Base-by-base conservation (phyloP, 2,113 vertebrate genomes). In the Leptobrachium ailaonicum region DNA sequence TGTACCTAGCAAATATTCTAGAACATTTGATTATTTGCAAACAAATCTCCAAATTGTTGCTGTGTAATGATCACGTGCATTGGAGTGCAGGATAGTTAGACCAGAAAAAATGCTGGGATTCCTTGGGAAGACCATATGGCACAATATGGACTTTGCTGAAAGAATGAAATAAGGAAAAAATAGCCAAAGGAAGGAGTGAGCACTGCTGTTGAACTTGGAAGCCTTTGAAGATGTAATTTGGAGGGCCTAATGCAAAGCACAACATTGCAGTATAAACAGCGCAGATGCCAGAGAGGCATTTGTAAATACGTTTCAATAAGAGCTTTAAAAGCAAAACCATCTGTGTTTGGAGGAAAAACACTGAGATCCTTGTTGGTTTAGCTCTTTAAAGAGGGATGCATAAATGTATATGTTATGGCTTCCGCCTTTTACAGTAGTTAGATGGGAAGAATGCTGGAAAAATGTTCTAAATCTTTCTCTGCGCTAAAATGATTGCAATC, bases 191-290 rank as follows among this genome's bases (percentile, higher is more conserved):
- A 80, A 80, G 50, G 56, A 9, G 71, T 56, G 53, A 80, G 47
- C 14, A 80, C 6, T 77, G 83, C 79, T 1, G 14, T 82, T 14
- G 83, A 84, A 85, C 56, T 85, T 82, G 73, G 78, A 85, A 86
- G 87, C 72, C 83, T 83, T 87, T 83, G 87, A 91, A 90, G 85
- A 66, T 20, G n/a, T 77, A 82, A 86, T 86, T 89, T 75, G 85
- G 81, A 79, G 41, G 77, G 82, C 63, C 73, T 86, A 87, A 89
- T 85, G 70, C 73, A 86, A 88, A 87, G 86, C 86, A 85, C 85
- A 86, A 84, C 80, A 84, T 14, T 20, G 71, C 2, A 6, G 82
- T 40, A 82, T 62, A 83, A 77, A 80, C 44, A 75, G 80, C 40
- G 0, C 6, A 4, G 66, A 82, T 6, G 72, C 82, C 85, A 84